Evolutionary conservation across 2,888 invertebrate species (phyloP).

Genomic region (Aphodius granarius): DNA sequence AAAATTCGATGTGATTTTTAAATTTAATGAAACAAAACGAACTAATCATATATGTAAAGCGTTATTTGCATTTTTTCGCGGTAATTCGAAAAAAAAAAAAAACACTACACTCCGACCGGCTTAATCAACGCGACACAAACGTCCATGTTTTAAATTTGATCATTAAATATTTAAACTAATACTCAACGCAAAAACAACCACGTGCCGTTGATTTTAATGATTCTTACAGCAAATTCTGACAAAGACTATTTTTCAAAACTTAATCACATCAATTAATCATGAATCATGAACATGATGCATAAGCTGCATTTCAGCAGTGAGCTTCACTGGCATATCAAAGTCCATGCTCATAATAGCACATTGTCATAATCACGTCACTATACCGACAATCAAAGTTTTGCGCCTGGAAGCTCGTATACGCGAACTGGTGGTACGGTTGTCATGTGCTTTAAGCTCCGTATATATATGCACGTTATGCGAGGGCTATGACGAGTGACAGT

Average conservation of each 20-base stretch:
- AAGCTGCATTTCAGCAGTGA: too few species aligned
- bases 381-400: conserved; percentile 43
- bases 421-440: conserved; percentile 25
- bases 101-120: conserved; percentile 1
- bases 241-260: too few species aligned
- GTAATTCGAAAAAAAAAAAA: conserved; percentile 46
- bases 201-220: too few species aligned
- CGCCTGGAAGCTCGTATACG: conserved; percentile 36
- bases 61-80: conserved; percentile 48
- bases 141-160: conserved; percentile 24
- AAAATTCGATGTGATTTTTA: conserved; percentile 54
- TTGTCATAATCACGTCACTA: background rate
- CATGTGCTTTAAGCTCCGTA: background rate
- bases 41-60: conserved; percentile 52
- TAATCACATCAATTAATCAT: too few species aligned
- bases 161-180: conserved; percentile 25
- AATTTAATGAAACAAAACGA: conserved; percentile 53
- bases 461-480: background rate
- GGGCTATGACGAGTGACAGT: conserved; percentile 41
- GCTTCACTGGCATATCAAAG: too few species aligned
- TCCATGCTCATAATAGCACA: too few species aligned
- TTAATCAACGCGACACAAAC: conserved; percentile 25
- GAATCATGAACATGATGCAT: too few species aligned
- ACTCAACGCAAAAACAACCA: background rate
- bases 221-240: too few species aligned